Base-by-base conservation (phyloP, 1,140 invertebrate species). In the Chrysopa pallens region DNA sequence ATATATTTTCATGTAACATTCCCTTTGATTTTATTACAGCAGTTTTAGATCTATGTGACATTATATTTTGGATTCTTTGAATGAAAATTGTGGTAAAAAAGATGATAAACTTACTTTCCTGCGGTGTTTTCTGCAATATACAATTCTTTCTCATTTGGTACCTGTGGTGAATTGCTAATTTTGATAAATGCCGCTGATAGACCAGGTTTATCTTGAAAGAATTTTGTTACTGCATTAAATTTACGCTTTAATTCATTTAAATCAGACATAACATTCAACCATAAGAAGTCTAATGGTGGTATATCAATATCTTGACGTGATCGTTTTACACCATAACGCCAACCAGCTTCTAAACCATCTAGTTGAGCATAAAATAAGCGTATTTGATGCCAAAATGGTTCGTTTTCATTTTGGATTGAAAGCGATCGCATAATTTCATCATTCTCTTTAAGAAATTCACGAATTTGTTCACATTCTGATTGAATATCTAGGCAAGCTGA, bases 311-410 rank as follows among this genome's bases (percentile, higher is more conserved):
- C 68, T 14, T 70, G 67, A 43, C 69, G 66, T 47, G 70, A 79
- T 33, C 74, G 65, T 29, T 69, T 68, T 3, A 78, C 71, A 0
- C 74, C 80, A 38, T 72, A 68, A 45, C 65, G 72, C 69, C 74
- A 84, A 15, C 80, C 81, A 5, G 64, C 70, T 46, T 68, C 70
- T 13, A 84, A 58, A 1, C 80, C 80, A 44, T 73, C 69, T 35
- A 84, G 55, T 68, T 84, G 82, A 27, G 64, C 61, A 53, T 80
- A 76, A 49, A 79, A 78, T 47, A 83, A 60, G 36, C 58, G 63
- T 59, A 84, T 80, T 62, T 87, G 83, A 58, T 85, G 74, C 84
- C 84, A 87, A 58, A 76, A 84, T n/a, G 76, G 66, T 55, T 81
- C 73, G 33, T 59, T 48, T 40, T 63, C 59, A 14, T 58, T 53